phyloP scores from a whole-genome alignment of 92 coral and sea anemone species.

The Virgularia gustaviana region DNA sequence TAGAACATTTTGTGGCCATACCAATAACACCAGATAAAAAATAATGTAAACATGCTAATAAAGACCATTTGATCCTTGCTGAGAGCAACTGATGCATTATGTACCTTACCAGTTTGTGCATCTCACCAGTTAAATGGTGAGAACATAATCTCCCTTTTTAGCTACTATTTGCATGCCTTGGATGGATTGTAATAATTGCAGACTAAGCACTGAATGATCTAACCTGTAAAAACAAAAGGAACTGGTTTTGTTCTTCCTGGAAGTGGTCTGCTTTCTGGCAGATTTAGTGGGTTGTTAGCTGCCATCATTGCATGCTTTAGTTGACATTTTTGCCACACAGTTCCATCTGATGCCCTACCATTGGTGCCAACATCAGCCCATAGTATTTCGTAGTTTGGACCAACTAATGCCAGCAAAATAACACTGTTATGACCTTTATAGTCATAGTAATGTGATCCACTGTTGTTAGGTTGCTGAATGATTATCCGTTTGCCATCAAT shows the following conservation, averaged over 20 bases:
- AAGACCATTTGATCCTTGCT: too few species aligned
- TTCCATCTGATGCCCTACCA: background rate
- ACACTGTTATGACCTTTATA: background rate
- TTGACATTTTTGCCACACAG: background rate
- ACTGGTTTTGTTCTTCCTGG: background rate
- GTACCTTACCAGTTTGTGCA: too few species aligned
- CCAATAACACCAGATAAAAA: too few species aligned
- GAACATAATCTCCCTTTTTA: too few species aligned
- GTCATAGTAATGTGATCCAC: background rate
- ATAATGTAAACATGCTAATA: too few species aligned
- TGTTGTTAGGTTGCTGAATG: background rate
- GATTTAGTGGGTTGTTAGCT: background rate
- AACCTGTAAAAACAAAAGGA: background rate
- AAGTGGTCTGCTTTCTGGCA: background rate
- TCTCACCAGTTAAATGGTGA: too few species aligned
- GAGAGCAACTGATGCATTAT: too few species aligned
- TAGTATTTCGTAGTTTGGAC: background rate
- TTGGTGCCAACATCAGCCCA: slow-evolving; percentile 1
- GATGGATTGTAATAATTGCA: too few species aligned
- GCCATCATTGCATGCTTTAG: background rate
- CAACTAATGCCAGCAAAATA: background rate
- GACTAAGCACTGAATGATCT: too few species aligned
- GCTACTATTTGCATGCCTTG: too few species aligned
- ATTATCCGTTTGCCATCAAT: background rate
- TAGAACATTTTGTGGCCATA: too few species aligned